Conservation (phyloP, 1,140 invertebrate genomes). For the Drosophila albomicans region DNA sequence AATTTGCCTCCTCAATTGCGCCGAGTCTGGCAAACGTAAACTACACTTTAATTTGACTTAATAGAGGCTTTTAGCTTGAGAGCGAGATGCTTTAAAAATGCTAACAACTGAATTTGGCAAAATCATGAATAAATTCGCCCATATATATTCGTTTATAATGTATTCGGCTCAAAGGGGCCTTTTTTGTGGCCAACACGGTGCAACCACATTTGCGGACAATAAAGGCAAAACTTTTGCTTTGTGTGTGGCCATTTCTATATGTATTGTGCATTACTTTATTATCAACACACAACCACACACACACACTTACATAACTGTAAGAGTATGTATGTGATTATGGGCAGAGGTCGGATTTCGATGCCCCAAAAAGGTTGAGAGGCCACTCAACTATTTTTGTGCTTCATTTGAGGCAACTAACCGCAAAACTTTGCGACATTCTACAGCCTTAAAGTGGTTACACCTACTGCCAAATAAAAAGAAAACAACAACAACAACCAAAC, state of each 20-base stretch:
- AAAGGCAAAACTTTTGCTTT: slow-evolving; percentile 70
- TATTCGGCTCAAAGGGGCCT: slow-evolving; percentile 35
- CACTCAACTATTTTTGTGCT: slow-evolving; percentile 70
- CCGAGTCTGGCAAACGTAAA: neutral
- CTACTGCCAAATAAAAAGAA: neutral
- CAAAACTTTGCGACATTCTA: slow-evolving; percentile 22
- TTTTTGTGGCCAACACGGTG: slow-evolving; percentile 40
- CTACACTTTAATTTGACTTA: neutral
- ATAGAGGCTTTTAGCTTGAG: slow-evolving; percentile 14
- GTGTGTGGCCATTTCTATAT: slow-evolving; percentile 53
- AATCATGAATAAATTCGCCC: slow-evolving; percentile 60
- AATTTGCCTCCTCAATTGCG: slow-evolving; percentile 40
- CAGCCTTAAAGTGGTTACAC: slow-evolving; percentile 7
- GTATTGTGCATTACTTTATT: slow-evolving; percentile 26
- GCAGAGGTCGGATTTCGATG: slow-evolving; percentile 21
- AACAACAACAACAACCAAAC: neutral
- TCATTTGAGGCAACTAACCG: slow-evolving; percentile 53
- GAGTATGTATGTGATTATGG: slow-evolving; percentile 17
- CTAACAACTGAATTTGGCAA: slow-evolving; percentile 28
- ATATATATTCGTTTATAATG: slow-evolving; percentile 26
- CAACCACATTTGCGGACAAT: slow-evolving; percentile 64
- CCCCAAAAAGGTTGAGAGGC: slow-evolving; percentile 22
- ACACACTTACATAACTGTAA: neutral
- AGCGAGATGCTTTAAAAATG: slow-evolving; percentile 29
- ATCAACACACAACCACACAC: slow-evolving; percentile 5